Percentiles rank a stretch among this genome's conserved stretches.
phyloP scores from a whole-genome alignment of 2,888 invertebrate genomes.

The Drosophila mettleri region DNA sequence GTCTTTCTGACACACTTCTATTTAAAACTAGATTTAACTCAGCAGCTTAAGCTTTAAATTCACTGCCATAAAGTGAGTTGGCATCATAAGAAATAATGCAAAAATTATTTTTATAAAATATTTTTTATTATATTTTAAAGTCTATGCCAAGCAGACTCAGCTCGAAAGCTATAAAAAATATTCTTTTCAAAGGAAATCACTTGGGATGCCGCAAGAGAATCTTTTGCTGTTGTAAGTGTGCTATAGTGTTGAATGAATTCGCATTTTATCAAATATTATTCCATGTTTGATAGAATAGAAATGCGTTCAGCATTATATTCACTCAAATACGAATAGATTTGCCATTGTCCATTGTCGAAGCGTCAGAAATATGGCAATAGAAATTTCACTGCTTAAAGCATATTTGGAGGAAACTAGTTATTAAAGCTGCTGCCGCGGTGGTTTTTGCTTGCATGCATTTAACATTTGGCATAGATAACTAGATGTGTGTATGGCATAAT shows the following conservation, averaged over 20 bases:
- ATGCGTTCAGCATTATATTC: no score
- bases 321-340: not conserved
- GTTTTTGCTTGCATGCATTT: not conserved
- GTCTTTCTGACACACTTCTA: no score
- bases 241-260: slow-evolving; percentile 1
- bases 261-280: not conserved
- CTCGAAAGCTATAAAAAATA: not conserved
- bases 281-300: no score
- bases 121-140: no score
- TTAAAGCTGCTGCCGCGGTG: slow-evolving; percentile 4
- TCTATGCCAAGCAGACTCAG: no score
- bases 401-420: not conserved
- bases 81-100: not conserved
- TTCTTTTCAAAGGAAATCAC: not conserved
- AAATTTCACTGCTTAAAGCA: not conserved
- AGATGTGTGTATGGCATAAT: slow-evolving; percentile 32
- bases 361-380: slow-evolving; percentile 1
- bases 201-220: not conserved
- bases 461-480: slow-evolving; percentile 8
- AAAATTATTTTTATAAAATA: no score
- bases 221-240: not conserved
- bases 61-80: not conserved
- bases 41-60: no score
- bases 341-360: not conserved
- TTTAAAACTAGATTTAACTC: no score